These are phyloP conservation scores for Pterocles burchelli DNA, from an alignment of 2,113 vertebrate species.

Conservation along the genomic window DNA sequence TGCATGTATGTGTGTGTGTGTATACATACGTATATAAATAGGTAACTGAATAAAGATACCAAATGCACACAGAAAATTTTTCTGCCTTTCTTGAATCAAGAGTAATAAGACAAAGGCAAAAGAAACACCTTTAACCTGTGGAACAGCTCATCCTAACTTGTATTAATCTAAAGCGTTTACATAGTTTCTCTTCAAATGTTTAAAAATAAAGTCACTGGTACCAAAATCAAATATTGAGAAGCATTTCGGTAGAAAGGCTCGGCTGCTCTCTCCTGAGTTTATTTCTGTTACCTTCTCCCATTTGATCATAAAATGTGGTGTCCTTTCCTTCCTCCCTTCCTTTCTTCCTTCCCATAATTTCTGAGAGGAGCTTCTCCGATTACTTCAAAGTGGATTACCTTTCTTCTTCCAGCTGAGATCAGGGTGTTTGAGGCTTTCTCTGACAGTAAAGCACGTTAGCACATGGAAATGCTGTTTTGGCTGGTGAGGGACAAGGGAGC, in stretches of 20 bases:
- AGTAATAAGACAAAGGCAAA: not conserved
- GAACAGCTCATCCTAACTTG: not conserved
- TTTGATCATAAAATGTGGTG: not conserved
- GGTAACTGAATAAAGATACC: not conserved
- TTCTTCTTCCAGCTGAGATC: not conserved
- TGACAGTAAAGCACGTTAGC: not conserved
- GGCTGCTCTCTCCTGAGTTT: not conserved
- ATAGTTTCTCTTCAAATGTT: not conserved
- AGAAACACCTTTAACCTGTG: not conserved
- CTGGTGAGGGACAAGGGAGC: not conserved
- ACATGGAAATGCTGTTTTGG: not conserved
- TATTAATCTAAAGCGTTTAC: not conserved
- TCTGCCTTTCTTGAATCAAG: not conserved
- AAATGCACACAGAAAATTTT: not conserved
- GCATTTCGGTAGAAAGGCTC: not conserved
- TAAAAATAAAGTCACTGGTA: not conserved
- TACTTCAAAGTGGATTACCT: not conserved
- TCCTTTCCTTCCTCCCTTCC: not conserved
- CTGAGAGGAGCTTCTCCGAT: not conserved
- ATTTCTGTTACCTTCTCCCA: not conserved
- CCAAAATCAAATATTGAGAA: not conserved
- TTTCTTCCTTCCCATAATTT: not conserved
- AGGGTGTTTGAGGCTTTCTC: not conserved
- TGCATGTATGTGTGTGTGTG: not conserved
- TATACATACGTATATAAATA: not conserved